Evolutionary conservation across 2,797 vertebrate genomes (phyloP).

Genomic region (Cossypha polioptera): DNA sequence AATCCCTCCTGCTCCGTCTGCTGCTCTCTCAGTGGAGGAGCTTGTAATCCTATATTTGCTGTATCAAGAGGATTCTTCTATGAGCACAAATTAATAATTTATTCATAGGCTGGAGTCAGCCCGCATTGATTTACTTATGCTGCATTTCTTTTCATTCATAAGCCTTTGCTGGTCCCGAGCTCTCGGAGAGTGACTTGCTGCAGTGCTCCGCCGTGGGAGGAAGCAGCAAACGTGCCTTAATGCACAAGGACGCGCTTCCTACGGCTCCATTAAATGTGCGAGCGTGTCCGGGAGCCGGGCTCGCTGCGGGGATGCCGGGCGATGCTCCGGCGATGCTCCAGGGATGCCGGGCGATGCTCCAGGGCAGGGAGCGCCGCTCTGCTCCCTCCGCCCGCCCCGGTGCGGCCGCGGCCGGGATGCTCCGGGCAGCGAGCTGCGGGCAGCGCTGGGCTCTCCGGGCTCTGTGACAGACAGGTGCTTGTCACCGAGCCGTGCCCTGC

Average conservation of each 20-base stretch:
- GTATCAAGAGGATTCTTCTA: slow-evolving; percentile 59
- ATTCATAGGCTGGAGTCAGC: slow-evolving; percentile 61
- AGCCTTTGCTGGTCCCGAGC: slow-evolving; percentile 30
- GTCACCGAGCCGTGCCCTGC: slow-evolving; percentile 68
- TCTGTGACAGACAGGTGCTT: slow-evolving; percentile 65
- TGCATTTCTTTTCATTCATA: slow-evolving; percentile 52
- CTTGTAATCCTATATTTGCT: slow-evolving; percentile 51
- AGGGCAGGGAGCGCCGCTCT: neutral
- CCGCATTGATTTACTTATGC: slow-evolving; percentile 11
- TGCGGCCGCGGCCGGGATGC: neutral
- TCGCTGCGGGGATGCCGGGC: neutral
- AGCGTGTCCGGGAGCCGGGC: neutral
- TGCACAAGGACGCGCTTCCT: neutral
- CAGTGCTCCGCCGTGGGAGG: slow-evolving; percentile 13
- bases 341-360: neutral
- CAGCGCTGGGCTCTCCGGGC: neutral
- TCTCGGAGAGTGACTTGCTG: slow-evolving; percentile 2
- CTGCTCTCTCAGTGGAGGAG: neutral
- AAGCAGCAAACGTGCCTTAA: neutral
- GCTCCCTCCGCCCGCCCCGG: neutral
- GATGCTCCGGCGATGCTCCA: neutral
- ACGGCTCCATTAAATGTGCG: neutral
- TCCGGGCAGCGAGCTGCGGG: neutral
- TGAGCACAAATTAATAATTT: slow-evolving; percentile 74
- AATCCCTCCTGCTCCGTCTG: neutral